Conservation (phyloP, 2,888 invertebrate genomes). For the Fragum whitleyi region DNA sequence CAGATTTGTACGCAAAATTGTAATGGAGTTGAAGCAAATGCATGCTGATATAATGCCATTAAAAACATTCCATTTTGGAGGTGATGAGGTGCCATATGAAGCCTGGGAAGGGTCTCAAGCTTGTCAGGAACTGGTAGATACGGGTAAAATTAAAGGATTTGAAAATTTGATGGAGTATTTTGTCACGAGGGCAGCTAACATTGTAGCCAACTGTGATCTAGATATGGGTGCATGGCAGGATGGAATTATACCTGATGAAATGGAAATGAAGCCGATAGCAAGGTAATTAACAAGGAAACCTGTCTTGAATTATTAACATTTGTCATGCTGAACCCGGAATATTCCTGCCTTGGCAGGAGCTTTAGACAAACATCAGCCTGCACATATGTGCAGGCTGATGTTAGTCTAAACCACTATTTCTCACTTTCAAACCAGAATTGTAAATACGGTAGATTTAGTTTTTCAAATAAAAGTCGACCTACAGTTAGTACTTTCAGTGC, state of each 20-base stretch:
- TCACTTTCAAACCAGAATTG: no score
- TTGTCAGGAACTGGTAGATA: slow-evolving; percentile 70
- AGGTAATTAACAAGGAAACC: slow-evolving; percentile 45
- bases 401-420: no score
- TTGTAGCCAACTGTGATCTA: slow-evolving; percentile 67
- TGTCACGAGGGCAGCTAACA: slow-evolving; percentile 70
- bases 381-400: no score
- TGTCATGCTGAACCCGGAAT: no score
- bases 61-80: slow-evolving; percentile 80
- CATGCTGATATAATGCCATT: slow-evolving; percentile 75
- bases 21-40: slow-evolving; percentile 74
- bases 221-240: slow-evolving; percentile 76
- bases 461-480: no score
- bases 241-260: slow-evolving; percentile 71
- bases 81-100: slow-evolving; percentile 81
- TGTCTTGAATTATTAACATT: not conserved
- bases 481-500: not conserved
- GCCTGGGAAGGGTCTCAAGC: slow-evolving; percentile 79
- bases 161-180: slow-evolving; percentile 76
- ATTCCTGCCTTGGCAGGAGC: no score
- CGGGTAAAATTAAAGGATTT: slow-evolving; percentile 61
- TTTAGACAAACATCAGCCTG: no score
- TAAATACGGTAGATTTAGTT: no score
- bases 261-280: slow-evolving; percentile 56
- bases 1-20: slow-evolving; percentile 79